phyloP scores from a whole-genome alignment of 2,113 vertebrate species.

The Pangasianodon gigas region DNA sequence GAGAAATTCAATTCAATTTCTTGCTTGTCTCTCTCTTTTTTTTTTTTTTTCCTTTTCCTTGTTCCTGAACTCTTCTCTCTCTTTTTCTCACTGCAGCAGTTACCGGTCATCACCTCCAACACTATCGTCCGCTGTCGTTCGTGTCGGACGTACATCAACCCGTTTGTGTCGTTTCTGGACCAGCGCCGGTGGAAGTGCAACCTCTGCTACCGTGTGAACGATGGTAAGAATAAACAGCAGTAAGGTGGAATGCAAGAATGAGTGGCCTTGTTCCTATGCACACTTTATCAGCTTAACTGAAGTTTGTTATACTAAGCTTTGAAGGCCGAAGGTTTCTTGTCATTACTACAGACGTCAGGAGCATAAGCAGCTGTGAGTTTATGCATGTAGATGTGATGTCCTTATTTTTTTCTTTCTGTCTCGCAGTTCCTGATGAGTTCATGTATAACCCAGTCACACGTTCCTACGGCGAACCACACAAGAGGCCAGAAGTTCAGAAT shows the following conservation, averaged over 20 bases:
- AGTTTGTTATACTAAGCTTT: neutral
- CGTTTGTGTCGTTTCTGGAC: slow-evolving; percentile 96
- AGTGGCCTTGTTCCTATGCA: neutral
- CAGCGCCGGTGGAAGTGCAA: slow-evolving; percentile 98
- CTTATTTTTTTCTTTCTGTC: neutral
- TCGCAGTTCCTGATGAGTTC: slow-evolving; percentile 93
- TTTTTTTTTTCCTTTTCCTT: neutral
- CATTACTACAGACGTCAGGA: neutral
- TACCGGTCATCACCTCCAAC: slow-evolving; percentile 96
- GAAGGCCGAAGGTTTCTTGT: neutral
- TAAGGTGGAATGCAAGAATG: neutral
- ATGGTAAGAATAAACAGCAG: slow-evolving; percentile 74
- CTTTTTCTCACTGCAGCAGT: slow-evolving; percentile 76
- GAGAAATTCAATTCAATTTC: neutral
- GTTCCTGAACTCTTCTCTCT: neutral
- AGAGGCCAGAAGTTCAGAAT: slow-evolving; percentile 95
- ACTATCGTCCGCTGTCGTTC: slow-evolving; percentile 94
- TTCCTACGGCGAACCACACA: slow-evolving; percentile 95
- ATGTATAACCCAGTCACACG: slow-evolving; percentile 97
- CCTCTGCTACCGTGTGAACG: slow-evolving; percentile 94
- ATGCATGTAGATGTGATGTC: neutral
- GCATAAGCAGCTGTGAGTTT: neutral
- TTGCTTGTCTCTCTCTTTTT: neutral
- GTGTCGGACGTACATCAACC: slow-evolving; percentile 97
- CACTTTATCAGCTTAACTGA: neutral